Base-by-base conservation (phyloP, 2,888 invertebrate genomes). In the Leptinotarsa haldemani region DNA sequence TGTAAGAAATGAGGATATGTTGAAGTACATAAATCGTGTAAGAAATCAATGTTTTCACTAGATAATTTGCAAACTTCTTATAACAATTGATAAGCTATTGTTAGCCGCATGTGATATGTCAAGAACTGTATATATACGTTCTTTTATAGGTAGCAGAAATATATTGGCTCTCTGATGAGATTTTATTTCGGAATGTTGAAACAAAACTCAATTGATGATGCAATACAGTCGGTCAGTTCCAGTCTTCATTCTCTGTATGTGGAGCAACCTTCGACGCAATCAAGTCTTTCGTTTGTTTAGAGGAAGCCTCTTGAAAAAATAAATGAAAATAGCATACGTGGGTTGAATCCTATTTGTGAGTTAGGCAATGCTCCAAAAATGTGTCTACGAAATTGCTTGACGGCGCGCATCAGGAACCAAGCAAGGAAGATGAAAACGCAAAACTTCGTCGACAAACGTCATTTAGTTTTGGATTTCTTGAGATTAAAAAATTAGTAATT, bases 331-430 rank as follows among this genome's bases (percentile, higher is more conserved):
- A 80, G 78, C 76, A 69, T 76, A 77, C 73, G 81, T 79, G 79
- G 81, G 81, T 75, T 69, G 80, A 70, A 70, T 76, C 74, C 74
- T 77, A 74, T 73, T 75, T 77, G 77, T 76, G 77, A 75, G 76
- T 79, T 80, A 78, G 80, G 80, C 82, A 80, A 63, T 69, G 76
- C 67, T 80, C 82, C 81, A 82, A 80, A 77, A 81, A 78, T 70
- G 77, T 56, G 61, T 56, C 68, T 46, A 46, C 53, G 52, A 68
- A 68, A 56, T 48, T 25, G 53, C 20, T 13, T 68, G 68, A 46
- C 46, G 68, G 46, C 40, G n/a, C 12, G 30, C 68, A 20, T 68
- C 56, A 56, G 56, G 56, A 40, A 40, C 46, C n/a, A 20, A 58
- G 56, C 68, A 58, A 40, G 68, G 56, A 58, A 56, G 58, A 30